Conservation (phyloP, 2,113 vertebrate species). For the Menura novaehollandiae region DNA sequence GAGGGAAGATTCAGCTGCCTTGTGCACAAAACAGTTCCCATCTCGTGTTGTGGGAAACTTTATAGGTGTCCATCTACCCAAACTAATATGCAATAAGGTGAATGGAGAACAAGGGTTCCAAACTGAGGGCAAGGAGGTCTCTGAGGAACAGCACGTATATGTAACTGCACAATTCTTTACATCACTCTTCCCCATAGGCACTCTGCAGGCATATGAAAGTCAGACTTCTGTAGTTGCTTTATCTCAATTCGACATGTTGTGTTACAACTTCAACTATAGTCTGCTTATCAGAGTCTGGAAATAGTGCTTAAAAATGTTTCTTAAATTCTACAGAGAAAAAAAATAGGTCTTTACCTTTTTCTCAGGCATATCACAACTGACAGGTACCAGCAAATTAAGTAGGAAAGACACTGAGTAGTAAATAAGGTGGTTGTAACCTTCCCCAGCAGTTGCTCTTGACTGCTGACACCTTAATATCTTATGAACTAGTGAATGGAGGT, state of each 20-base stretch:
- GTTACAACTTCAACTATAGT: neutral
- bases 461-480: neutral
- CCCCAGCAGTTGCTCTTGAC: neutral
- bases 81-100: neutral
- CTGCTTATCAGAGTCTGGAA: neutral
- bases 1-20: neutral
- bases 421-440: neutral
- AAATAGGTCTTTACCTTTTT: neutral
- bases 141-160: neutral
- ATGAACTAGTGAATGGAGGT: neutral
- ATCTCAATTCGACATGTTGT: neutral
- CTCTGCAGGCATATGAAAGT: neutral
- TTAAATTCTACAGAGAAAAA: neutral
- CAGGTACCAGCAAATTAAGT: neutral
- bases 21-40: neutral
- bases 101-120: neutral
- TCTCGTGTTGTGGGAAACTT: neutral
- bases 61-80: neutral
- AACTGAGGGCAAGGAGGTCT: neutral
- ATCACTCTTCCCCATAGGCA: neutral
- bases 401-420: neutral
- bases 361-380: neutral
- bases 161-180: neutral
- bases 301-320: neutral
- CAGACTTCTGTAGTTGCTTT: neutral